These are phyloP conservation scores for Hesperophylax magnus DNA, from an alignment of 1,140 invertebrate genomes.

Conservation along the genomic window DNA sequence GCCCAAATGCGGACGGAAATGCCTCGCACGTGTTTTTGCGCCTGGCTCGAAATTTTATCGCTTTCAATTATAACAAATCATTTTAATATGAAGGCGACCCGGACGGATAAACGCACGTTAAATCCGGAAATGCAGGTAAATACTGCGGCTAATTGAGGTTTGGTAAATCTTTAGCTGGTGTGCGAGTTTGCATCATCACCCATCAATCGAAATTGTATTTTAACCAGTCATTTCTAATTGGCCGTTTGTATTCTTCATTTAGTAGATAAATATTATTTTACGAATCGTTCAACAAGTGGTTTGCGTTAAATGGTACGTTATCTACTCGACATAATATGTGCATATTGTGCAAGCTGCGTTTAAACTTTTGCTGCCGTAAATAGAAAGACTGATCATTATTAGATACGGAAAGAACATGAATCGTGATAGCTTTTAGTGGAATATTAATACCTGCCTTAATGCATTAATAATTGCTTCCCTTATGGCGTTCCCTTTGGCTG, in stretches of 20 bases:
- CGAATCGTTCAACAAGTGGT: conserved; percentile 1
- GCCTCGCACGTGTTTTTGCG: conserved; percentile 34
- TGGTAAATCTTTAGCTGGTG: not conserved
- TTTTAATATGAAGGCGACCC: conserved; percentile 29
- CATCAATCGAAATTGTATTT: not conserved
- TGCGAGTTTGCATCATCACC: not conserved
- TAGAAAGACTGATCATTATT: too few species aligned
- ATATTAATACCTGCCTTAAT: too few species aligned
- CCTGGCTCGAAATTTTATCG: conserved; percentile 26
- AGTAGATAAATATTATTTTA: not conserved
- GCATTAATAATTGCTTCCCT: too few species aligned
- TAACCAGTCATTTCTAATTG: not conserved
- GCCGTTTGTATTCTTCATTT: not conserved
- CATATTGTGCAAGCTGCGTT: too few species aligned
- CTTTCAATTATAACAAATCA: conserved; percentile 42
- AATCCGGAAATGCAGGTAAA: conserved; percentile 31
- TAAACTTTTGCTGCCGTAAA: too few species aligned
- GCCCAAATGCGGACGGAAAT: conserved; percentile 33
- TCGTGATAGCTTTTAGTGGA: too few species aligned
- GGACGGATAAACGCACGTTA: conserved; percentile 12
- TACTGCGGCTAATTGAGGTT: conserved; percentile 22
- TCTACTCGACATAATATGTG: too few species aligned
- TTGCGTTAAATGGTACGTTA: not conserved
- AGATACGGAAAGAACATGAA: too few species aligned
- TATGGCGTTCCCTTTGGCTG: too few species aligned